These are phyloP conservation scores for Mesitornis unicolor DNA, from an alignment of 2,113 vertebrate genomes.

Conservation along the genomic window DNA sequence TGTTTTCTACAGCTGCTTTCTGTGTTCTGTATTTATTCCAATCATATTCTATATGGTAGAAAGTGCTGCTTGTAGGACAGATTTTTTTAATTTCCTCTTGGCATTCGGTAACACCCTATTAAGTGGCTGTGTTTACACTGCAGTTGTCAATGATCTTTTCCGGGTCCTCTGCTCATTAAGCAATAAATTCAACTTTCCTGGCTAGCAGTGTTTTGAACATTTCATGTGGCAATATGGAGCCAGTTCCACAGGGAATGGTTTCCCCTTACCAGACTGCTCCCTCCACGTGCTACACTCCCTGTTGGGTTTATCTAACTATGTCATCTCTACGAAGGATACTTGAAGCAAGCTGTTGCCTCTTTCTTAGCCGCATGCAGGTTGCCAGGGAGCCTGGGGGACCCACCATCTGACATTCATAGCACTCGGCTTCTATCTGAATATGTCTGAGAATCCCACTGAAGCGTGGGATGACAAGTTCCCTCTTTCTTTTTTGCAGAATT, in stretches of 20 bases:
- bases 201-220: conserved; percentile 54
- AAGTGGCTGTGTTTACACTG: conserved; percentile 57
- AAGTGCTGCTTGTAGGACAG: conserved; percentile 26
- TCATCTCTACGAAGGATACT: conserved; percentile 52
- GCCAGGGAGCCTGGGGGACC: conserved; percentile 58
- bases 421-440: not conserved
- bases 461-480: not conserved
- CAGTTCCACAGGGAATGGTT: conserved; percentile 49
- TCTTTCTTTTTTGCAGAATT: conserved; percentile 21
- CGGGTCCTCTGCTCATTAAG: conserved; percentile 61
- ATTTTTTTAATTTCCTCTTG: conserved; percentile 57
- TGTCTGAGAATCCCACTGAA: conserved; percentile 43
- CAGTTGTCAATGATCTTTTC: conserved; percentile 62
- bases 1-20: conserved; percentile 14
- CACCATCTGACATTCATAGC: conserved; percentile 43
- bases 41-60: conserved; percentile 19
- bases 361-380: conserved; percentile 34
- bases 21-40: conserved; percentile 1
- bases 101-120: conserved; percentile 41
- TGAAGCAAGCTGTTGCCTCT: conserved; percentile 59
- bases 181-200: conserved; percentile 61
- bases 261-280: conserved; percentile 56
- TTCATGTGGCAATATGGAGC: conserved; percentile 47
- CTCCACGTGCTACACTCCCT: conserved; percentile 51
- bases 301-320: conserved; percentile 52